Percentiles rank a stretch among this genome's conserved stretches.
Evolutionary conservation across 2,797 vertebrate genomes (phyloP).

Genomic region (Potorous gilbertii): DNA sequence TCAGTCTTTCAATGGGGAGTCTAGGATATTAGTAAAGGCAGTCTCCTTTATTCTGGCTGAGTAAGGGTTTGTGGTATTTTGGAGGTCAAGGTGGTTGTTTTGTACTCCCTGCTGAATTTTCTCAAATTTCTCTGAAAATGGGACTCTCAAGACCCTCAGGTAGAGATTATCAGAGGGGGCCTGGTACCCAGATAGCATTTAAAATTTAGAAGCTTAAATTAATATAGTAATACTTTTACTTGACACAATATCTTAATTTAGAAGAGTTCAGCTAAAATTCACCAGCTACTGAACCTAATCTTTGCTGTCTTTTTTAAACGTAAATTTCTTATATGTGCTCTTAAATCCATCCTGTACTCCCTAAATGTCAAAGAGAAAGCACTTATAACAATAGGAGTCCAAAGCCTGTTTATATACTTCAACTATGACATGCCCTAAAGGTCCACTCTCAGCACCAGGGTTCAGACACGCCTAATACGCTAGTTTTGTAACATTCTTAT

Average conservation of each 20-base stretch:
- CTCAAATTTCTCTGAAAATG: background rate
- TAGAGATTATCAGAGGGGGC: background rate
- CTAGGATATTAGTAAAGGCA: background rate
- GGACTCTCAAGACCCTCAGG: background rate
- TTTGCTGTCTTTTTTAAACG: background rate
- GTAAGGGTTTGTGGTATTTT: background rate
- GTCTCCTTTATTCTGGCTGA: background rate
- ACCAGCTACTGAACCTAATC: background rate
- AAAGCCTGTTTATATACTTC: constrained; percentile 12
- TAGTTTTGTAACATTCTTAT: background rate
- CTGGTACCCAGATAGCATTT: background rate
- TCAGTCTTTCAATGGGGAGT: background rate
- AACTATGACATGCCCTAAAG: background rate
- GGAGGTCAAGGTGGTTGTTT: background rate
- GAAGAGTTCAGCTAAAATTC: background rate
- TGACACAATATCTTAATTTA: background rate
- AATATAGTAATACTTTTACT: background rate
- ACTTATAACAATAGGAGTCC: constrained; percentile 8
- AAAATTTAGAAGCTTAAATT: background rate
- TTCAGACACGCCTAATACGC: background rate
- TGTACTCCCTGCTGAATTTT: background rate
- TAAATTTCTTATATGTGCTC: background rate
- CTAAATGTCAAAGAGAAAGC: background rate
- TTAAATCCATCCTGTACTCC: background rate
- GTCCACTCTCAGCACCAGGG: background rate